These are phyloP conservation scores for Notamacropus eugenii DNA, from an alignment of 2,797 vertebrate species.

Conservation along the genomic window DNA sequence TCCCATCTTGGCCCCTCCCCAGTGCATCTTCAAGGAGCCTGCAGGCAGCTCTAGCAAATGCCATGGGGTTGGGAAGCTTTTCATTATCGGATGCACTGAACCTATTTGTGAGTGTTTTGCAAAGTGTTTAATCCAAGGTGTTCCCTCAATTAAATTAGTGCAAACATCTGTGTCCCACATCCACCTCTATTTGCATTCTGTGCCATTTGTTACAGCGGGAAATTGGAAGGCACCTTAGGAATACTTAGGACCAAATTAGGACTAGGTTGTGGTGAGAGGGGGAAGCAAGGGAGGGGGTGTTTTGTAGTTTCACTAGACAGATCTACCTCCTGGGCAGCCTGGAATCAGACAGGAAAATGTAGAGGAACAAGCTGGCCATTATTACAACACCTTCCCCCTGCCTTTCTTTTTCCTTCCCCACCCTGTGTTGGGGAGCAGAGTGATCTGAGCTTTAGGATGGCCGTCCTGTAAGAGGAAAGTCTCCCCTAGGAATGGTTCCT, in stretches of 20 bases:
- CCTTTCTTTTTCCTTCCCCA: background rate
- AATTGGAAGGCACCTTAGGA: constrained; percentile 80
- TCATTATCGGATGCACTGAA: constrained; percentile 80
- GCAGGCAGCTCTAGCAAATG: constrained; percentile 69
- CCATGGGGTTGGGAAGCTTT: constrained; percentile 78
- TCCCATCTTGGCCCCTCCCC: constrained; percentile 9
- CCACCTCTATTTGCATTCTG: constrained; percentile 81
- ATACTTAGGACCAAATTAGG: constrained; percentile 79
- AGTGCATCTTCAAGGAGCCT: constrained; percentile 50
- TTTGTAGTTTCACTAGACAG: constrained; percentile 21
- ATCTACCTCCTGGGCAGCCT: constrained; percentile 1
- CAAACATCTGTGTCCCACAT: constrained; percentile 82
- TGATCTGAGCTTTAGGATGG: background rate
- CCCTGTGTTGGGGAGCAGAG: background rate
- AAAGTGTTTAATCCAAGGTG: constrained; percentile 82
- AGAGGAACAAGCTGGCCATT: background rate
- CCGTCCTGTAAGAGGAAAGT: background rate
- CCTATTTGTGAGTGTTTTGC: constrained; percentile 80
- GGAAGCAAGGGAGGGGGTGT: background rate
- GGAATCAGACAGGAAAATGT: background rate
- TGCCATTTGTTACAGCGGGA: constrained; percentile 79
- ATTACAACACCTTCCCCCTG: background rate
- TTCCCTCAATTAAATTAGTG: constrained; percentile 82
- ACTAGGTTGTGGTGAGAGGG: constrained; percentile 53
- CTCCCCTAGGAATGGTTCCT: background rate